Evolutionary conservation across 1,140 invertebrate genomes (phyloP).

Genomic region (Drosophila nebulosa): DNA sequence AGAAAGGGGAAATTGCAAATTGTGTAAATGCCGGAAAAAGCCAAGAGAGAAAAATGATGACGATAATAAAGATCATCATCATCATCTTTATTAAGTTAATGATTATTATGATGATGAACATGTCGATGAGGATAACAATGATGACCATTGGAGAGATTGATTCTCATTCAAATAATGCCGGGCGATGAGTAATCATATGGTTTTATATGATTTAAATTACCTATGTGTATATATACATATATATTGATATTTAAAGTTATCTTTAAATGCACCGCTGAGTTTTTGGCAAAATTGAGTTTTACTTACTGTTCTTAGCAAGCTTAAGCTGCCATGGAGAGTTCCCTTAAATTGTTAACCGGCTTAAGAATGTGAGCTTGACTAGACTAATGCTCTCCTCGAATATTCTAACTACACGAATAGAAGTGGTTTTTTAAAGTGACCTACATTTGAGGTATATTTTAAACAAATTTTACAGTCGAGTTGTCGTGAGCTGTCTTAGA

Average conservation of each 20-base stretch:
- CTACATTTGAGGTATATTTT: not conserved
- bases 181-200: not conserved
- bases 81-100: too few species aligned
- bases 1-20: constrained; percentile 24
- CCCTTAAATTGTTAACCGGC: too few species aligned
- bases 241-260: not conserved
- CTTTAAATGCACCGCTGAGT: not conserved
- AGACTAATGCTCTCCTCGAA: too few species aligned
- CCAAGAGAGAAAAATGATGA: not conserved
- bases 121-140: not conserved
- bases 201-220: not conserved
- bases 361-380: too few species aligned
- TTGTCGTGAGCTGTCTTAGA: not conserved
- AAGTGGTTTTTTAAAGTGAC: not conserved
- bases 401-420: too few species aligned
- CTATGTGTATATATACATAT: too few species aligned
- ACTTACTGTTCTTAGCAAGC: not conserved
- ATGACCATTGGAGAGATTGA: not conserved
- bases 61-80: not conserved
- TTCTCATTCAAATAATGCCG: not conserved
- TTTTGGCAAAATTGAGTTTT: not conserved
- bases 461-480: not conserved
- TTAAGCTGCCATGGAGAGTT: not conserved
- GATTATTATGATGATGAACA: not conserved
- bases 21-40: constrained; percentile 20